Evolutionary conservation across 2,888 invertebrate genomes (phyloP).

Genomic region (Rotaria sp.): DNA sequence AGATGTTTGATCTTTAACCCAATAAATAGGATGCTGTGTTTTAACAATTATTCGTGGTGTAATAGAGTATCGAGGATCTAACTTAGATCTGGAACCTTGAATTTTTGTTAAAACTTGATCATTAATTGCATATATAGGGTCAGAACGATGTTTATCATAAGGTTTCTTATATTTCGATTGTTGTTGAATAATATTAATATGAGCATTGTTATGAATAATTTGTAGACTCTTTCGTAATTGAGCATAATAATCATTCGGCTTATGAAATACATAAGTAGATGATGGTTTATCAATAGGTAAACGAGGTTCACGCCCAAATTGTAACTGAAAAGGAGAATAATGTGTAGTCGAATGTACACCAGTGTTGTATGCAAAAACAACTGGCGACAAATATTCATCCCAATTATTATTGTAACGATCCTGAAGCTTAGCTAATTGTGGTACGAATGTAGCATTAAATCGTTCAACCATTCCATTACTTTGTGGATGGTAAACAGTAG

Average conservation of each 20-base stretch:
- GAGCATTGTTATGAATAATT: not conserved
- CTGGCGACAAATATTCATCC: not conserved
- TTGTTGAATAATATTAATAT: not conserved
- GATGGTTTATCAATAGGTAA: not conserved
- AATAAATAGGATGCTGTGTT: not conserved
- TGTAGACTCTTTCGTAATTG: not conserved
- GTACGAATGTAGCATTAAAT: constrained; percentile 38
- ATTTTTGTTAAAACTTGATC: not conserved
- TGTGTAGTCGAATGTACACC: not conserved
- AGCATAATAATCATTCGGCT: not conserved
- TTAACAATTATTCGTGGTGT: not conserved
- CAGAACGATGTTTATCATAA: not conserved
- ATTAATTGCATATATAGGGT: not conserved
- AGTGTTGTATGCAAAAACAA: not conserved
- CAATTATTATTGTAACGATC: not conserved
- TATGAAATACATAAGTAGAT: not conserved
- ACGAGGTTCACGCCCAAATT: not conserved
- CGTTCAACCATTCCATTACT: constrained; percentile 42
- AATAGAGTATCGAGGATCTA: not conserved
- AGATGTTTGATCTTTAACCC: not conserved
- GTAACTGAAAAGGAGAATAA: not conserved
- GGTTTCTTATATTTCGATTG: not conserved
- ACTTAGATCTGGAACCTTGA: not conserved
- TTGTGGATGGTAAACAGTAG: constrained; percentile 42
- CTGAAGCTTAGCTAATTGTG: not conserved